Evolutionary conservation across 2,113 vertebrate species (phyloP).

Genomic region (Parotia lawesii): DNA sequence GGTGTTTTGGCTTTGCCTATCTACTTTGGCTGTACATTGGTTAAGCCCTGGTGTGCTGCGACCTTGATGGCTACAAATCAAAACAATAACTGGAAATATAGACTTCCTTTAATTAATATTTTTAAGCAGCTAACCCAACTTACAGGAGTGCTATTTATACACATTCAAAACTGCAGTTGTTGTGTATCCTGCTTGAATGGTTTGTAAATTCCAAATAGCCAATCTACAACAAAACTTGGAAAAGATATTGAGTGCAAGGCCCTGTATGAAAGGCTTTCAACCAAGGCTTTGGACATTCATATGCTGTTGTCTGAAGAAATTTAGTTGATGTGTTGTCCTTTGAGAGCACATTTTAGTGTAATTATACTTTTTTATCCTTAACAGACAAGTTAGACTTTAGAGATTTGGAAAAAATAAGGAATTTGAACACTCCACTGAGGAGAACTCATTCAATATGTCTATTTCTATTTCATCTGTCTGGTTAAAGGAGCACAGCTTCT

Average conservation of each 20-base stretch:
- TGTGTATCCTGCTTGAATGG: background rate
- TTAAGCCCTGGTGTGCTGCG: background rate
- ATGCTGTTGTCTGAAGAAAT: slow-evolving; percentile 28
- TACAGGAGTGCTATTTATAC: background rate
- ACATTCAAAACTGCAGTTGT: background rate
- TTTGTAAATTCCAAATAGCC: background rate
- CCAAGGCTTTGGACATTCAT: background rate
- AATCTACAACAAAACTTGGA: background rate
- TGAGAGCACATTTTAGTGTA: background rate
- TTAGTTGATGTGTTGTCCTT: background rate
- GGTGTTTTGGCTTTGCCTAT: background rate
- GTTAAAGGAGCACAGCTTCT: background rate
- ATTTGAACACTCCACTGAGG: background rate
- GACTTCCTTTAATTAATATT: background rate
- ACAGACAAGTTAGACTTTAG: background rate
- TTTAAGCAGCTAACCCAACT: background rate
- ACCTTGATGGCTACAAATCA: background rate
- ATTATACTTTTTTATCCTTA: slow-evolving; percentile 6
- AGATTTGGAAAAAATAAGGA: slow-evolving; percentile 12
- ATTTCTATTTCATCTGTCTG: background rate
- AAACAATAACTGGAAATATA: background rate
- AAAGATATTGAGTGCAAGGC: background rate
- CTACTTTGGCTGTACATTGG: background rate
- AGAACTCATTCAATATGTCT: slow-evolving; percentile 6
- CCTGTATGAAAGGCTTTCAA: background rate